Percentiles rank a stretch among this genome's conserved stretches.
Evolutionary conservation across 2,888 invertebrate species (phyloP).

Genomic region (Phaonia tiefii): DNA sequence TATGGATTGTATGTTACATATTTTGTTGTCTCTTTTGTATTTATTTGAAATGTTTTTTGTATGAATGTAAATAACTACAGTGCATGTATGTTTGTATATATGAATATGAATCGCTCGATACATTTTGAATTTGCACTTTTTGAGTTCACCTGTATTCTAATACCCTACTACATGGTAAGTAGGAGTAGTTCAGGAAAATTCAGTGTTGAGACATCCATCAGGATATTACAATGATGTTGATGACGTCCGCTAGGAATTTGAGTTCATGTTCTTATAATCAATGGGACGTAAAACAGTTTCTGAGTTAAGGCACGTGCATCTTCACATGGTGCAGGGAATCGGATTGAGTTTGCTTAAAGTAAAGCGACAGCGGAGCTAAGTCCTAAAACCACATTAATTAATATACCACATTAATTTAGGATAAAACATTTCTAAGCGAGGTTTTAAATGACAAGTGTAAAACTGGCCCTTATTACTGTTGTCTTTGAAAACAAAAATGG

Average conservation of each 20-base stretch:
- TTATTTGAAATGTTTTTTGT: neutral
- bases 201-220: conserved; percentile 5
- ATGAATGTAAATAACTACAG: too few species aligned
- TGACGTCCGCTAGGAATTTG: neutral
- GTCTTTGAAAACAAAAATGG: too few species aligned
- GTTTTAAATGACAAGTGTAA: too few species aligned
- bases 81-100: too few species aligned
- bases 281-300: neutral
- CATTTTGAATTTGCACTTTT: neutral
- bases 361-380: too few species aligned
- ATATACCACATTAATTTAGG: too few species aligned
- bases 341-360: too few species aligned
- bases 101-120: neutral
- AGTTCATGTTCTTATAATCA: neutral
- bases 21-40: neutral
- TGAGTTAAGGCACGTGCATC: too few species aligned
- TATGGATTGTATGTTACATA: conserved; percentile 32
- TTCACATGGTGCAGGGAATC: too few species aligned
- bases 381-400: too few species aligned
- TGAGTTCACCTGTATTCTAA: conserved; percentile 2
- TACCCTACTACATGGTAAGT: neutral
- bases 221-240: conserved; percentile 13
- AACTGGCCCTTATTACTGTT: too few species aligned
- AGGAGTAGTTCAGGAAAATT: neutral
- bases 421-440: too few species aligned